A percentile compares a stretch with the other conserved stretches of the same genome.
These are phyloP conservation scores for Drosophila repleta DNA, from an alignment of 1,140 invertebrate genomes.

Conservation along the genomic window DNA sequence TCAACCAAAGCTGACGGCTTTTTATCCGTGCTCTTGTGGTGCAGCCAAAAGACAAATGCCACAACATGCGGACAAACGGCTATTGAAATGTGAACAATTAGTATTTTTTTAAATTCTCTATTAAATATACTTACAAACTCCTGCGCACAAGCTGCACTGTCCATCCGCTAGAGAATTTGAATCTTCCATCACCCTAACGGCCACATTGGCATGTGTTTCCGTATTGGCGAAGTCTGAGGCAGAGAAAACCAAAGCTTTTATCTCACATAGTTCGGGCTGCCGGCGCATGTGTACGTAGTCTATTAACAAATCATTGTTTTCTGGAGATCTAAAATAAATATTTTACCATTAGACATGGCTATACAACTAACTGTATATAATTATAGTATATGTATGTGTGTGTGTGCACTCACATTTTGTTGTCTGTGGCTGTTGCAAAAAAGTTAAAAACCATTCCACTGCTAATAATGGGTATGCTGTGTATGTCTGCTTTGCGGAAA, in stretches of 20 bases:
- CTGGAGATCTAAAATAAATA: conserved; percentile 28
- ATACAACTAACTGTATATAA: neutral
- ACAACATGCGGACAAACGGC: conserved; percentile 66
- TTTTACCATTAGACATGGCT: neutral
- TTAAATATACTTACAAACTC: conserved; percentile 21
- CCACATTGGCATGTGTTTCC: conserved; percentile 65
- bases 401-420: conserved; percentile 50
- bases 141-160: conserved; percentile 55
- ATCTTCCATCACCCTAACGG: conserved; percentile 54
- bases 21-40: conserved; percentile 60
- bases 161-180: conserved; percentile 44
- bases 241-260: conserved; percentile 65
- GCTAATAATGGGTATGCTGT: conserved; percentile 62
- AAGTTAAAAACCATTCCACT: conserved; percentile 71
- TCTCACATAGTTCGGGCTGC: conserved; percentile 49
- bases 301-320: conserved; percentile 60
- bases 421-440: conserved; percentile 40
- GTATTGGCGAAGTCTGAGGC: conserved; percentile 51
- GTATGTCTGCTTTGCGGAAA: conserved; percentile 69
- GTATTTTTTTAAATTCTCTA: neutral
- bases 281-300: conserved; percentile 74
- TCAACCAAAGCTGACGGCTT: conserved; percentile 55
- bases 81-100: conserved; percentile 10
- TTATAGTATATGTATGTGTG: neutral
- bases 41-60: conserved; percentile 76